Base-by-base conservation (phyloP, 2,113 vertebrate genomes). In the Corythaeola cristata region DNA sequence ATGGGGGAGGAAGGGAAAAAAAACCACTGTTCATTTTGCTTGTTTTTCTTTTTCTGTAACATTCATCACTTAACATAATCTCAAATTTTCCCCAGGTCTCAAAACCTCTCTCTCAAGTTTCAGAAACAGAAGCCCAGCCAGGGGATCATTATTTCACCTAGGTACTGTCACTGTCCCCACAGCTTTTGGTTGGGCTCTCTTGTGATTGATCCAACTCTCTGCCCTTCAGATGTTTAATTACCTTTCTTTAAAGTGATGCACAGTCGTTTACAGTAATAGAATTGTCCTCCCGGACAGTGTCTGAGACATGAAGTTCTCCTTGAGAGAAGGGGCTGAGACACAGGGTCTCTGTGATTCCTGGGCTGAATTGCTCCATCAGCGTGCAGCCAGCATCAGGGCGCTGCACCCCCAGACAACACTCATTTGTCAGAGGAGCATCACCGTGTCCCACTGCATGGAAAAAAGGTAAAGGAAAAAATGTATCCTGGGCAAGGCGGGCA, bases 331-430 rank as follows among this genome's bases (percentile, higher is more conserved):
- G 37, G 22, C 58, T 69, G 62, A 69, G 68, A 50, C n/a, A 35
- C 10, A 55, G 68, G 2, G 2, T 63, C 60, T 39, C 41, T 2
- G 2, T 44, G n/a, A 64, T 63, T 80, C 45, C 59, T 64, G 60
- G 26, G 55, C 30, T 77, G 5, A 68, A 52, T 9, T 19, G 15
- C 35, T 69, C 18, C 37, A 33, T 24, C 66, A 81, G 50, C 2
- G 0, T 6, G 3, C 3, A 10, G n/a, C 9, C 68, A 73, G 30
- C 49, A 28, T 8, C 6, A 20, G 39, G 45, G 33, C 0, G 0
- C 75, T 16, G 33, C 47, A 81, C 23, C 18, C 19, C 37, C 39
- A 20, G 44, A 32, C 1, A 3, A 23, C 39, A 15, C 24, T 45
- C 12, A 3, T 39, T 44, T 37, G 9, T 41, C 84, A 78, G 44